These are phyloP conservation scores for Rhopalosiphum nymphaeae DNA, from an alignment of 2,888 invertebrate genomes.

Conservation along the genomic window DNA sequence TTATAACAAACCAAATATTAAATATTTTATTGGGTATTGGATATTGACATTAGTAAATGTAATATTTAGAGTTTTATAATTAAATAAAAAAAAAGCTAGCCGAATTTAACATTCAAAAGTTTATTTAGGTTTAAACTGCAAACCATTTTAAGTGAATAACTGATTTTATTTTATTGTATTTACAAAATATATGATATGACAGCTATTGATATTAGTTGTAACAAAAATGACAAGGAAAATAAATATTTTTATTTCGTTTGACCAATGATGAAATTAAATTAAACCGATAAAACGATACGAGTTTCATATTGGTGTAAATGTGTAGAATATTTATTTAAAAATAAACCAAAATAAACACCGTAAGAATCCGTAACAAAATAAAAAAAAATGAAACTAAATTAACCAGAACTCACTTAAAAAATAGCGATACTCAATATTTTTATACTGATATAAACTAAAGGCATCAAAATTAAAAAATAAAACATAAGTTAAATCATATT, in stretches of 20 bases:
- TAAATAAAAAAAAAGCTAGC: background rate
- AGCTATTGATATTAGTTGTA: background rate
- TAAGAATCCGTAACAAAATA: background rate
- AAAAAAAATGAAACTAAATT: background rate
- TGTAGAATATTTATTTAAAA: background rate
- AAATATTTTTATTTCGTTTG: background rate
- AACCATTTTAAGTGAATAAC: background rate
- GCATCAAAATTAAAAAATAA: background rate
- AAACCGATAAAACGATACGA: background rate
- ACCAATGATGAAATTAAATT: background rate
- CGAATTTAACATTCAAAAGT: background rate
- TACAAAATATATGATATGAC: background rate
- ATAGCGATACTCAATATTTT: background rate
- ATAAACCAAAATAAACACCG: background rate
- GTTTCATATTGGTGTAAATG: background rate
- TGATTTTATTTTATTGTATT: background rate
- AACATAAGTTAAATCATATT: background rate
- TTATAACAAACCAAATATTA: background rate
- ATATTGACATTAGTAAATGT: background rate
- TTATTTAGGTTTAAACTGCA: background rate
- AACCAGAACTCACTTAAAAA: background rate
- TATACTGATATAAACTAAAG: background rate
- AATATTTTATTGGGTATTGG: background rate
- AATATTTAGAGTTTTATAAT: background rate
- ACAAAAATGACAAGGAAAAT: background rate